Percentiles rank a stretch among this genome's conserved stretches.
phyloP scores from a whole-genome alignment of 2,888 invertebrate species.

The Ceratothoa steindachneri region DNA sequence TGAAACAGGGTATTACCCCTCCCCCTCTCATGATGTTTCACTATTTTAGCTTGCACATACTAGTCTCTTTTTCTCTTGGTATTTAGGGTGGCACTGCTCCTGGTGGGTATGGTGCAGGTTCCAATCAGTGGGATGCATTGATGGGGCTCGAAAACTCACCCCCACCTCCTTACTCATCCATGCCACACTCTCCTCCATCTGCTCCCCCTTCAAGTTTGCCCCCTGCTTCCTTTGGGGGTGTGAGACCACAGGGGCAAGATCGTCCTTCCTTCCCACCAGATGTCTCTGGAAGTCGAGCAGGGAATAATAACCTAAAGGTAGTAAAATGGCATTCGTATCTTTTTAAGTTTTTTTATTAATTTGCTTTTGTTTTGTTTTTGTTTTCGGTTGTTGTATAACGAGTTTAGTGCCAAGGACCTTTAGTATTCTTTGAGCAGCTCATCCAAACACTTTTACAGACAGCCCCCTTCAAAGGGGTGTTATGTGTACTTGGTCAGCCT shows the following conservation, averaged over 20 bases:
- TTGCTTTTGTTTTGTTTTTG: not conserved
- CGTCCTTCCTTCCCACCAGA: constrained; percentile 42
- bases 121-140: constrained; percentile 32
- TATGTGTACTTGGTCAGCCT: no score
- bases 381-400: not conserved
- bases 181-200: constrained; percentile 28
- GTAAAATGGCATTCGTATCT: not conserved
- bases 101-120: constrained; percentile 1
- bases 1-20: no score
- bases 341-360: not conserved
- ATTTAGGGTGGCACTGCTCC: not conserved
- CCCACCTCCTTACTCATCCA: constrained; percentile 43
- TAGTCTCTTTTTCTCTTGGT: not conserved
- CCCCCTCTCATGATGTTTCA: no score
- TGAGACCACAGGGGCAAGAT: constrained; percentile 3
- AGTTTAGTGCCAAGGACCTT: no score
- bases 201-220: constrained; percentile 43
- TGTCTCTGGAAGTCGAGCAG: no score
- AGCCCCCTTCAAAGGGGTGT: no score
- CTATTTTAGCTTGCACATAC: no score
- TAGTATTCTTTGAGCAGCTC: no score
- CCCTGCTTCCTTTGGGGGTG: not conserved
- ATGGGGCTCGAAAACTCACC: constrained; percentile 38
- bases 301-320: not conserved
- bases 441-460: no score